These are phyloP conservation scores for Elanoides forficatus DNA, from an alignment of 2,113 vertebrate species.

Conservation along the genomic window DNA sequence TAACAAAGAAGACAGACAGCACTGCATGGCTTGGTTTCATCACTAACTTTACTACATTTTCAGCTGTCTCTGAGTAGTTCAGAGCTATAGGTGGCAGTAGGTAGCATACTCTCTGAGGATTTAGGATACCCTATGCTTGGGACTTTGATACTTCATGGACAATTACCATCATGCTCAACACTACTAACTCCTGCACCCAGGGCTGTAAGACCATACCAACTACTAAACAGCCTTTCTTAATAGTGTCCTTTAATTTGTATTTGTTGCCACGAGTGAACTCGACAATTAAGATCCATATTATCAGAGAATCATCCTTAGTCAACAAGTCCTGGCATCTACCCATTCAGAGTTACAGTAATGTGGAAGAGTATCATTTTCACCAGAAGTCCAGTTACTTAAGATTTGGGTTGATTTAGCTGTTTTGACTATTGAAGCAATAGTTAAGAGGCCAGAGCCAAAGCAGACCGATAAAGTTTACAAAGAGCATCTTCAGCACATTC, in stretches of 20 bases:
- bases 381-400: background rate
- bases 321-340: background rate
- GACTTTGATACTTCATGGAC: background rate
- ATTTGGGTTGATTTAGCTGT: background rate
- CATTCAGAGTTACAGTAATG: background rate
- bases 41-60: background rate
- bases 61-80: background rate
- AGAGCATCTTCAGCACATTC: background rate
- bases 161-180: background rate
- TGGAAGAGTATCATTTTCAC: background rate
- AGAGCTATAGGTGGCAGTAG: background rate
- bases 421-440: background rate
- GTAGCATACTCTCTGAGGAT: background rate
- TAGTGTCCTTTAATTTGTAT: background rate
- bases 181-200: background rate
- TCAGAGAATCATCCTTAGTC: background rate
- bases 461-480: background rate
- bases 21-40: background rate
- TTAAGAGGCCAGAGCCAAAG: background rate
- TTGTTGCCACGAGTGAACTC: background rate
- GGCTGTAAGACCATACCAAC: background rate
- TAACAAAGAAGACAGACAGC: background rate
- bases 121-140: background rate
- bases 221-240: background rate
- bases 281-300: background rate